Evolutionary conservation across 2,113 vertebrate species (phyloP).

Genomic region (Daboia siamensis): DNA sequence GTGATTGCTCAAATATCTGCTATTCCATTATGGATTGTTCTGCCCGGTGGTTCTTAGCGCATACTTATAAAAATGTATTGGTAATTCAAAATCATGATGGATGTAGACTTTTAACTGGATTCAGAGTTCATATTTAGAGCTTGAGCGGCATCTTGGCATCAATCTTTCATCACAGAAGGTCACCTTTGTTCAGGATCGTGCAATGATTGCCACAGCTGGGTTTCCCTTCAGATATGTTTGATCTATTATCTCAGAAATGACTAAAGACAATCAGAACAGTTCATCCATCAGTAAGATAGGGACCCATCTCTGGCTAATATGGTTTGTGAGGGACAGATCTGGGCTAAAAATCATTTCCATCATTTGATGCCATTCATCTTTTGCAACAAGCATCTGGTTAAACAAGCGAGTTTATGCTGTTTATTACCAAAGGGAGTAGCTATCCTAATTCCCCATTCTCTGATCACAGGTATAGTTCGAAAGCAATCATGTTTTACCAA

Average conservation of each 20-base stretch:
- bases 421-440: not conserved
- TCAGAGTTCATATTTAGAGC: not conserved
- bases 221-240: not conserved
- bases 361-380: not conserved
- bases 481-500: not conserved
- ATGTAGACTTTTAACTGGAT: not conserved
- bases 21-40: slow-evolving; percentile 30
- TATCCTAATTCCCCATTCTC: not conserved
- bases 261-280: not conserved
- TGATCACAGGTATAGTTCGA: not conserved
- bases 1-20: slow-evolving; percentile 26
- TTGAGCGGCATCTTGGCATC: not conserved
- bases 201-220: not conserved
- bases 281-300: not conserved
- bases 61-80: not conserved
- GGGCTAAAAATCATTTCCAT: not conserved
- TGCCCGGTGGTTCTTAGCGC: not conserved
- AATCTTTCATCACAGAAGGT: not conserved
- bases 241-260: not conserved
- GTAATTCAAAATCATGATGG: slow-evolving; percentile 19
- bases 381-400: not conserved
- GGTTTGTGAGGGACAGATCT: not conserved
- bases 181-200: not conserved
- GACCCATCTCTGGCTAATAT: not conserved
- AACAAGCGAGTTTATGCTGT: not conserved